These are phyloP conservation scores for Forbesichthys agassizii DNA, from an alignment of 2,113 vertebrate genomes.

Conservation along the genomic window DNA sequence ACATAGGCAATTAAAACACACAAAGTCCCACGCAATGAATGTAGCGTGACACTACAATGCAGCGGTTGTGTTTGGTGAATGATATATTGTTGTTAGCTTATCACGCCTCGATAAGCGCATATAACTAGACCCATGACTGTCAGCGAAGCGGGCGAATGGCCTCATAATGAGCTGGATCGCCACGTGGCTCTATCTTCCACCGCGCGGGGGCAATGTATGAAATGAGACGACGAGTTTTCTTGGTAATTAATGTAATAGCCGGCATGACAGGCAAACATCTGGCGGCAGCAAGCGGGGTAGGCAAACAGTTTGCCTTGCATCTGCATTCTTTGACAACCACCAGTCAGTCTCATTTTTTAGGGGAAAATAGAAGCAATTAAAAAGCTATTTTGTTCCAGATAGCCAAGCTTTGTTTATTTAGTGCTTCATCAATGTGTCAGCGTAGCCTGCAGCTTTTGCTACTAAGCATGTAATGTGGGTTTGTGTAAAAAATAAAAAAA, in stretches of 20 bases:
- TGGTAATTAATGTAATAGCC: slow-evolving; percentile 54
- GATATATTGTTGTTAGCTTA: neutral
- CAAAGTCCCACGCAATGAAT: neutral
- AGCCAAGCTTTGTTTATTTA: slow-evolving; percentile 44
- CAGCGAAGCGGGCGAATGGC: neutral
- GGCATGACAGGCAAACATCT: slow-evolving; percentile 45
- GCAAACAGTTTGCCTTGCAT: slow-evolving; percentile 52
- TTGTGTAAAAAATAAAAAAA: neutral
- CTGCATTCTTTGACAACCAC: slow-evolving; percentile 47
- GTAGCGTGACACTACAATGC: neutral
- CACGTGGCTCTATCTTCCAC: slow-evolving; percentile 1
- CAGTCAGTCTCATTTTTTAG: slow-evolving; percentile 52
- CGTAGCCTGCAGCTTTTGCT: neutral
- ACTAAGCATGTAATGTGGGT: neutral
- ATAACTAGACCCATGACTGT: slow-evolving; percentile 1
- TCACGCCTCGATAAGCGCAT: neutral
- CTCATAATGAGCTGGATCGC: slow-evolving; percentile 1
- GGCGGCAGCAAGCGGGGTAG: slow-evolving; percentile 28
- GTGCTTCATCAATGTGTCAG: slow-evolving; percentile 38
- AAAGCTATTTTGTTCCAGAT: slow-evolving; percentile 52
- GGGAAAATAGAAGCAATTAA: slow-evolving; percentile 58
- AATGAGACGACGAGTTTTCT: slow-evolving; percentile 21
- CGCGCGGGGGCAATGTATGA: slow-evolving; percentile 1
- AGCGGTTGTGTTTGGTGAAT: no score
- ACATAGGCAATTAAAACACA: neutral